Evolutionary conservation across 2,888 invertebrate genomes (phyloP).

Genomic region (Listrodromus nycthemerus): DNA sequence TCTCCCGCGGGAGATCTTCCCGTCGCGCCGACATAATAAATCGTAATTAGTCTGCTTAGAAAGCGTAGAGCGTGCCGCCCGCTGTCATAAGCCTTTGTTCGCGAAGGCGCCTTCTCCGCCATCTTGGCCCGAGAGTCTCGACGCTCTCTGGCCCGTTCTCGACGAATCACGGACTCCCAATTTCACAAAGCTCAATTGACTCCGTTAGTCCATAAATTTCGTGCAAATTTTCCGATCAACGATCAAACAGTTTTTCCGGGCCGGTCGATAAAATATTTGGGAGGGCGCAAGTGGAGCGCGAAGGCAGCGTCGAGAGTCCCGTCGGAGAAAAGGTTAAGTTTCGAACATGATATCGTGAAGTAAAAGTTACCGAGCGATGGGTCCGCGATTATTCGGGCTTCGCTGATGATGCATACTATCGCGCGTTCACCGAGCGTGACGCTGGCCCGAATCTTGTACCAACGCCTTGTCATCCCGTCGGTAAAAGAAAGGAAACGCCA

Average conservation of each 20-base stretch:
- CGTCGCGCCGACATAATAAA: conserved; percentile 67
- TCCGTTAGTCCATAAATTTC: neutral
- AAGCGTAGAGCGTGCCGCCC: conserved; percentile 68
- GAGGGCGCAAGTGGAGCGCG: conserved; percentile 24
- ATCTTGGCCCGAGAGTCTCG: conserved; percentile 21
- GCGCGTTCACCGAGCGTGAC: conserved; percentile 59
- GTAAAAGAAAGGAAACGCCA: conserved; percentile 27
- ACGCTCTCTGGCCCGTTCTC: neutral
- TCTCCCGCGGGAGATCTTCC: conserved; percentile 58
- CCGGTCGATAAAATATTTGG: neutral
- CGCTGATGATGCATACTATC: conserved; percentile 31
- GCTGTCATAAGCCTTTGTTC: conserved; percentile 69
- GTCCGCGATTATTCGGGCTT: conserved; percentile 39
- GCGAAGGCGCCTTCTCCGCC: conserved; percentile 34
- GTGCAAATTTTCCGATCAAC: neutral
- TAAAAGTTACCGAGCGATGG: conserved; percentile 48
- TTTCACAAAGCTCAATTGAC: neutral
- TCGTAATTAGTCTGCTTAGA: conserved; percentile 72
- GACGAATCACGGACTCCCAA: neutral
- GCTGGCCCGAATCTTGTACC: conserved; percentile 62
- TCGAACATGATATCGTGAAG: conserved; percentile 14
- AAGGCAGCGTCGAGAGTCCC: neutral
- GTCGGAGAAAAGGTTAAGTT: neutral
- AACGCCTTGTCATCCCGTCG: conserved; percentile 24
- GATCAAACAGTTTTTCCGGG: neutral